Percentiles rank a stretch among this genome's conserved stretches.
Conservation (phyloP, 2,113 vertebrate species). For the Hippocampus comes region DNA sequence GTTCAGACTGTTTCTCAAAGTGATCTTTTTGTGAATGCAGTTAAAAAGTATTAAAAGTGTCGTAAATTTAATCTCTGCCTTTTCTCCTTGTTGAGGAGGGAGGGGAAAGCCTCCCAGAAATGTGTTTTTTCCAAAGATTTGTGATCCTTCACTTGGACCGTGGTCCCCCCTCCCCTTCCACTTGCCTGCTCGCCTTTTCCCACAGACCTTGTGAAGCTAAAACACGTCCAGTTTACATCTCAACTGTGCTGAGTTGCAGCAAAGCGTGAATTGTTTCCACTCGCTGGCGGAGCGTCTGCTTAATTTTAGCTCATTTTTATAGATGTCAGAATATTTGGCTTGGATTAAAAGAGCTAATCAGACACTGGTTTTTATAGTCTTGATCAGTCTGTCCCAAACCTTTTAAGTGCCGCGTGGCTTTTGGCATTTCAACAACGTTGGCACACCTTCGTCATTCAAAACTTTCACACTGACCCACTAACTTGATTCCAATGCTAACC, state of each 20-base stretch:
- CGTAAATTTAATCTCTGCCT: constrained; percentile 9
- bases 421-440: not conserved
- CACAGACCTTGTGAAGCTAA: constrained; percentile 47
- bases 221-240: constrained; percentile 58
- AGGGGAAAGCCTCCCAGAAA: constrained; percentile 40
- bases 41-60: constrained; percentile 42
- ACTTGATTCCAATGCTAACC: not conserved
- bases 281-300: constrained; percentile 41
- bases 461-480: not conserved
- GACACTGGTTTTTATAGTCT: not conserved
- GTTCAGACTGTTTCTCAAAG: constrained; percentile 61
- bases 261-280: constrained; percentile 34
- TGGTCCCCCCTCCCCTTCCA: not conserved
- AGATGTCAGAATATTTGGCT: constrained; percentile 44
- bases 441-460: not conserved
- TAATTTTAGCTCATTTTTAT: constrained; percentile 52
- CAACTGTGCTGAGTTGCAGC: constrained; percentile 23
- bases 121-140: constrained; percentile 36
- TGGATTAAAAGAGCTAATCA: constrained; percentile 37
- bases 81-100: constrained; percentile 33
- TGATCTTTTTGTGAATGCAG: constrained; percentile 26
- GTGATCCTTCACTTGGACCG: constrained; percentile 46
- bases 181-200: constrained; percentile 35
- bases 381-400: not conserved
- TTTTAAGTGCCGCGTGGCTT: not conserved